Conservation (phyloP, 2,113 vertebrate species). For the Sander vitreus region DNA sequence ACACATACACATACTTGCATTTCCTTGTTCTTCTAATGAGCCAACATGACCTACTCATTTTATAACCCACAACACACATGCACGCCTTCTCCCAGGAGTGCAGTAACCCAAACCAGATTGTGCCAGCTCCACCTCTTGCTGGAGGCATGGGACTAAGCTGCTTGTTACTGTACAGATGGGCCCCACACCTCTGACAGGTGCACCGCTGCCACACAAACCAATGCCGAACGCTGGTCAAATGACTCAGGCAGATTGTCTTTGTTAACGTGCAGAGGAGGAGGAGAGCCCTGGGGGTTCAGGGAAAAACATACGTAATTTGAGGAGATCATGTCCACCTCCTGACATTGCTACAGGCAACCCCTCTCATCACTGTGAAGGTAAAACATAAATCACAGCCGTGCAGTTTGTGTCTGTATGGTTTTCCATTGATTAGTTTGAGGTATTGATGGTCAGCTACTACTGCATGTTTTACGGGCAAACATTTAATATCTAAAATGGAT, state of each 20-base stretch:
- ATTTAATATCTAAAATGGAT: slow-evolving; percentile 21
- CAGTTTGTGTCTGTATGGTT: slow-evolving; percentile 11
- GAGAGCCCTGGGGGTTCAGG: slow-evolving; percentile 44
- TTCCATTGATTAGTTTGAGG: not conserved
- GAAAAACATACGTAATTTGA: slow-evolving; percentile 64
- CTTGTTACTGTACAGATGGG: slow-evolving; percentile 73
- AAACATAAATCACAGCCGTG: slow-evolving; percentile 19
- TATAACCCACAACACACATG: slow-evolving; percentile 31
- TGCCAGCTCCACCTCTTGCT: slow-evolving; percentile 65
- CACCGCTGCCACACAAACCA: slow-evolving; percentile 39
- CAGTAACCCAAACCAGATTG: slow-evolving; percentile 64
- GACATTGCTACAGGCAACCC: slow-evolving; percentile 44
- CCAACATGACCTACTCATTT: slow-evolving; percentile 43
- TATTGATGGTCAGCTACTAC: slow-evolving; percentile 1
- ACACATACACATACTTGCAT: slow-evolving; percentile 16
- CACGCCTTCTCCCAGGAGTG: slow-evolving; percentile 41
- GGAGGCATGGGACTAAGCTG: slow-evolving; percentile 61
- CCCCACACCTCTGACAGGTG: slow-evolving; percentile 73
- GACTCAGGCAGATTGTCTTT: slow-evolving; percentile 59
- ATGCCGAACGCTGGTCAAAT: slow-evolving; percentile 10
- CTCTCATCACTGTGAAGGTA: slow-evolving; percentile 10
- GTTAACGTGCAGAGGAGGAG: slow-evolving; percentile 23
- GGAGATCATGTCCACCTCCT: slow-evolving; percentile 53
- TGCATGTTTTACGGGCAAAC: not conserved
- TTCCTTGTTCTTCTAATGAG: slow-evolving; percentile 57